phyloP scores from a whole-genome alignment of 64 coral and sea anemone species.

The Pocillopora verrucosa region DNA sequence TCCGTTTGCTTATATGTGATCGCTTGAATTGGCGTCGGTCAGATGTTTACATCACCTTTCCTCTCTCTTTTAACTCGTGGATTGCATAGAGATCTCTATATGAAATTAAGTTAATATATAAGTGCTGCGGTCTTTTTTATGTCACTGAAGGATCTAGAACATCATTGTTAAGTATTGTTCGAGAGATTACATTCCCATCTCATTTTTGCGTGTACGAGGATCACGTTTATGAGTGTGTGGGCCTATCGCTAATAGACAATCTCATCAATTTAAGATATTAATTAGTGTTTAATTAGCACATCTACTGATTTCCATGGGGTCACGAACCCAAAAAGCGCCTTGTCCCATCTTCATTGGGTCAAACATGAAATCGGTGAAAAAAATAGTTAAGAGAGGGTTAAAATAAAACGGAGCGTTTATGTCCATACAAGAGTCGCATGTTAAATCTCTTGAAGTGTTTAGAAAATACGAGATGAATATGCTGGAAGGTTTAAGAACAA shows the following conservation, averaged over 20 bases:
- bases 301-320: not conserved
- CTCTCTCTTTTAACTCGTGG: not conserved
- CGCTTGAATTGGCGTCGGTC: not conserved
- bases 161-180: not conserved
- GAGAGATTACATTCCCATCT: not conserved
- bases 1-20: constrained; percentile 16
- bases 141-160: not conserved
- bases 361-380: too few relatives aligned
- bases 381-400: too few relatives aligned
- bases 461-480: too few relatives aligned
- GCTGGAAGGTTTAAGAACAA: too few relatives aligned
- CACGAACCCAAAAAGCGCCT: not conserved
- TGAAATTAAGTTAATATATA: constrained; percentile 32
- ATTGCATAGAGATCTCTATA: not conserved
- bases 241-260: not conserved
- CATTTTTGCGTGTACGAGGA: not conserved
- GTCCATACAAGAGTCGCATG: too few relatives aligned
- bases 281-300: not conserved
- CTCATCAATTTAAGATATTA: not conserved
- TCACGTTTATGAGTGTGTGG: not conserved
- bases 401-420: too few relatives aligned
- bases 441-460: too few relatives aligned
- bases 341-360: too few relatives aligned
- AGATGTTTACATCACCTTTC: constrained; percentile 13
- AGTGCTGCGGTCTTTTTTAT: not conserved